phyloP scores from a whole-genome alignment of 2,113 vertebrate genomes.

The Myanophis thanlyinensis region DNA sequence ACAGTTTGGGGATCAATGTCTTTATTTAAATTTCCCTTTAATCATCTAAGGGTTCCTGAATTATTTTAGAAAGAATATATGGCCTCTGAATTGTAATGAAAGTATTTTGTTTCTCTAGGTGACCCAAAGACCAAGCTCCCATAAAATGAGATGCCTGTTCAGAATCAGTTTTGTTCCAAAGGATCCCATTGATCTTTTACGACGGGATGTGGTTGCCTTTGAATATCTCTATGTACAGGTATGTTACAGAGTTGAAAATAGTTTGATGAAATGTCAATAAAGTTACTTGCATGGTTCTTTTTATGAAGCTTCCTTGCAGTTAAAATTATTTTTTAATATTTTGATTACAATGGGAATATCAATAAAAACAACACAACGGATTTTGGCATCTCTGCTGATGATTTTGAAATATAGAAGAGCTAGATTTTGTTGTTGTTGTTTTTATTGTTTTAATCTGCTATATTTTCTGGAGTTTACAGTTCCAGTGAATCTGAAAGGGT shows the following conservation, averaged over 20 bases:
- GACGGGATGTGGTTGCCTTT: slow-evolving; percentile 93
- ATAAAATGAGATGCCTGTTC: slow-evolving; percentile 99
- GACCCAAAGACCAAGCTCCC: slow-evolving; percentile 94
- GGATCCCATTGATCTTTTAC: slow-evolving; percentile 93
- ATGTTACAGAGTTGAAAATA: slow-evolving; percentile 46
- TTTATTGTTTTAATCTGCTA: background rate
- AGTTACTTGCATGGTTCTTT: background rate
- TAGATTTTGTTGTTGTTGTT: background rate
- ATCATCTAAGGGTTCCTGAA: background rate
- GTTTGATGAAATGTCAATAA: background rate
- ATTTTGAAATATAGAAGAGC: background rate
- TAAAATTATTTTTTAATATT: slow-evolving; percentile 12
- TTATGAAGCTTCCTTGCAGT: background rate
- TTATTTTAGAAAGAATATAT: fast-evolving
- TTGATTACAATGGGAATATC: background rate
- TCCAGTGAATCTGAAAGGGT: background rate
- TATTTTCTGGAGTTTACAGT: background rate
- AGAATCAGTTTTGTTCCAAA: slow-evolving; percentile 97
- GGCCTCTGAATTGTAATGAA: background rate
- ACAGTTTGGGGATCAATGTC: background rate
- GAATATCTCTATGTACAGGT: slow-evolving; percentile 99
- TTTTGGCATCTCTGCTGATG: background rate
- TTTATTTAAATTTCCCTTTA: slow-evolving; percentile 14
- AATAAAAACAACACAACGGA: background rate
- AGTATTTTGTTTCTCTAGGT: slow-evolving; percentile 74